Percentiles rank a stretch among this genome's conserved stretches.
phyloP scores from a whole-genome alignment of 2,113 vertebrate genomes.

The Chlamydotis undulata region DNA sequence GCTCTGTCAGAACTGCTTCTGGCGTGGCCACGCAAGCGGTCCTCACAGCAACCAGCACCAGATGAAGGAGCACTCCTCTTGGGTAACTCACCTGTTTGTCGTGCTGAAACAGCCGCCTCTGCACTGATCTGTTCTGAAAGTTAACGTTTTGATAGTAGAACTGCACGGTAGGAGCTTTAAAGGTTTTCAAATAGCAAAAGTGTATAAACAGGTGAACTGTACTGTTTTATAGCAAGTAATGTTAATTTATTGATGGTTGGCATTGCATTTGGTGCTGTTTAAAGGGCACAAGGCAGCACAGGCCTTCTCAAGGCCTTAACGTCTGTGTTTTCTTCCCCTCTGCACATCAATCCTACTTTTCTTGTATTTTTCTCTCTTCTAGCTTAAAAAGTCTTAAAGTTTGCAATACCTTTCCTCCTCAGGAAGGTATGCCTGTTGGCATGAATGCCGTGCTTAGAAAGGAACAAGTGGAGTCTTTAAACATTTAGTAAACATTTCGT shows the following conservation, averaged over 20 bases:
- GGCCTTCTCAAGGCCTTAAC: not conserved
- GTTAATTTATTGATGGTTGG: not conserved
- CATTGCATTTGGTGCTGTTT: not conserved
- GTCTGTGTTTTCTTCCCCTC: accelerated
- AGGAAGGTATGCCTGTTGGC: not conserved
- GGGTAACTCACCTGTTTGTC: slow-evolving; percentile 78
- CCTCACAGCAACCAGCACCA: slow-evolving; percentile 98
- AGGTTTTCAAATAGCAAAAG: not conserved
- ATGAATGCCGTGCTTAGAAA: not conserved
- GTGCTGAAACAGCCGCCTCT: not conserved
- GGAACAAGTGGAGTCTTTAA: not conserved
- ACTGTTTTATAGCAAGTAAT: accelerated
- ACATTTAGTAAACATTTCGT: accelerated
- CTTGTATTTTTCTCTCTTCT: not conserved
- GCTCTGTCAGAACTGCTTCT: slow-evolving; percentile 97
- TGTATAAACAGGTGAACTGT: accelerated
- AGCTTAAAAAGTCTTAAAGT: not conserved
- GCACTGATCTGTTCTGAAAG: not conserved
- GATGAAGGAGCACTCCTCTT: slow-evolving; percentile 99
- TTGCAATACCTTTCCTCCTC: not conserved
- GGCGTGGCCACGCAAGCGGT: slow-evolving; percentile 93
- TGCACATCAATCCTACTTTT: not conserved
- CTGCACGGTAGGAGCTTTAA: not conserved
- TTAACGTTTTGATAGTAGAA: not conserved
- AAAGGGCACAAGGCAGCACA: not conserved